Conservation (phyloP, 2,888 invertebrate species). For the Cabera pusaria region DNA sequence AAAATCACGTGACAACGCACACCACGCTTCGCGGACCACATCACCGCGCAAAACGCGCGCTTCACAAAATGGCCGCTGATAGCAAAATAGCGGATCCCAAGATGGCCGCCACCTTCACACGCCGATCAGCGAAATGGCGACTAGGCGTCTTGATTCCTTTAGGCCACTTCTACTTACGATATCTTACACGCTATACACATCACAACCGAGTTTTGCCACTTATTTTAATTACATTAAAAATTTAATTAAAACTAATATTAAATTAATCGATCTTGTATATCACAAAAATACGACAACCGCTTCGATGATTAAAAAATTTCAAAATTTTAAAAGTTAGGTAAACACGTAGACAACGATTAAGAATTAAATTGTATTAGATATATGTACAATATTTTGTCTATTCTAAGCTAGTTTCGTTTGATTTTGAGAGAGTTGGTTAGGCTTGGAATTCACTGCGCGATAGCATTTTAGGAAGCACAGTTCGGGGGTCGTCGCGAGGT, state of each 20-base stretch:
- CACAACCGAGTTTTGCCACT: constrained; percentile 83
- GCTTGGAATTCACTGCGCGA: constrained; percentile 56
- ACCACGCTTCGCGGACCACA: constrained; percentile 52
- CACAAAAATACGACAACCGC: constrained; percentile 83
- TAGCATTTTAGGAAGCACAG: constrained; percentile 71
- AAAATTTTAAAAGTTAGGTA: constrained; percentile 54
- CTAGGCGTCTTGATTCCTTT: no score
- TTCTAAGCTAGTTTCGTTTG: constrained; percentile 32
- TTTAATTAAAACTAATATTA: constrained; percentile 31
- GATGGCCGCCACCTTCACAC: constrained; percentile 15
- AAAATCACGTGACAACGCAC: constrained; percentile 68
- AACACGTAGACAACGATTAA: constrained; percentile 69
- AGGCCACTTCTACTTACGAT: constrained; percentile 64
- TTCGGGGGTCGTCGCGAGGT: constrained; percentile 47
- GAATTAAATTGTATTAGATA: constrained; percentile 41
- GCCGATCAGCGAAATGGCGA: constrained; percentile 19
- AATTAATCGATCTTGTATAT: constrained; percentile 55
- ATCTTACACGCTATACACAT: constrained; percentile 77
- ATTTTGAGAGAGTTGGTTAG: constrained; percentile 27
- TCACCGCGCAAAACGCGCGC: constrained; percentile 67
- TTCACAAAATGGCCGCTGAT: constrained; percentile 33
- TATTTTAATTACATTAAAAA: constrained; percentile 49
- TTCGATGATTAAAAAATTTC: constrained; percentile 75
- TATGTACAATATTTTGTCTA: constrained; percentile 51
- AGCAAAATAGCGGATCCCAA: constrained; percentile 14